phyloP scores from a whole-genome alignment of 1,140 invertebrate genomes.

The Neodiprion lecontei region DNA sequence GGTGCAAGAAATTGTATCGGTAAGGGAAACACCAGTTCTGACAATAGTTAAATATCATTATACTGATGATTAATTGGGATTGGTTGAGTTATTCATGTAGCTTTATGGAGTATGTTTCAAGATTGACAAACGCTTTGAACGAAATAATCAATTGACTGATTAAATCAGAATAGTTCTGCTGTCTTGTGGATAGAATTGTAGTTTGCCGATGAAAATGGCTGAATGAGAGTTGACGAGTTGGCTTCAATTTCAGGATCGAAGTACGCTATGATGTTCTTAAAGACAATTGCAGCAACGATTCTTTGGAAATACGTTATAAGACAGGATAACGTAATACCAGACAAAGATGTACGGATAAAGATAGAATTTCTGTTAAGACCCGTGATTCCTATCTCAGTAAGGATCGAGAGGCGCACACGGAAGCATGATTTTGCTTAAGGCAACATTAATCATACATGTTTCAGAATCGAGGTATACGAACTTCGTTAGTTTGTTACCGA shows the following conservation, averaged over 20 bases:
- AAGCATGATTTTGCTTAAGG: background rate
- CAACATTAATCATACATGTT: too few relatives aligned
- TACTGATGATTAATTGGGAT: background rate
- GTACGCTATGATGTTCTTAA: background rate
- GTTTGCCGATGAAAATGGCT: too few relatives aligned
- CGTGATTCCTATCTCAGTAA: background rate
- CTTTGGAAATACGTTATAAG: background rate
- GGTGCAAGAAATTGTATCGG: slow-evolving; percentile 28
- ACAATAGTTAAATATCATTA: background rate
- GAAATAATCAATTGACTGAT: too few relatives aligned
- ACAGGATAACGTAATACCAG: background rate
- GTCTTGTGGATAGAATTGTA: too few relatives aligned
- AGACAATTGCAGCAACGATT: background rate
- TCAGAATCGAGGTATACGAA: too few relatives aligned
- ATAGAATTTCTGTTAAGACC: background rate
- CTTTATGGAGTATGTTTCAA: too few relatives aligned
- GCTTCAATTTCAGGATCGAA: background rate
- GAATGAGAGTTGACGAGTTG: too few relatives aligned
- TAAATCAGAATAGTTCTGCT: too few relatives aligned
- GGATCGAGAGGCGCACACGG: background rate
- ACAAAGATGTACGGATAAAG: background rate
- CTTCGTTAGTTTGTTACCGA: too few relatives aligned
- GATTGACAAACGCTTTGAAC: too few relatives aligned
- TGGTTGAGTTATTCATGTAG: too few relatives aligned
- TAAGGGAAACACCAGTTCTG: background rate